These are phyloP conservation scores for Oeneis ivallda DNA, from an alignment of 2,888 invertebrate species.

Conservation along the genomic window DNA sequence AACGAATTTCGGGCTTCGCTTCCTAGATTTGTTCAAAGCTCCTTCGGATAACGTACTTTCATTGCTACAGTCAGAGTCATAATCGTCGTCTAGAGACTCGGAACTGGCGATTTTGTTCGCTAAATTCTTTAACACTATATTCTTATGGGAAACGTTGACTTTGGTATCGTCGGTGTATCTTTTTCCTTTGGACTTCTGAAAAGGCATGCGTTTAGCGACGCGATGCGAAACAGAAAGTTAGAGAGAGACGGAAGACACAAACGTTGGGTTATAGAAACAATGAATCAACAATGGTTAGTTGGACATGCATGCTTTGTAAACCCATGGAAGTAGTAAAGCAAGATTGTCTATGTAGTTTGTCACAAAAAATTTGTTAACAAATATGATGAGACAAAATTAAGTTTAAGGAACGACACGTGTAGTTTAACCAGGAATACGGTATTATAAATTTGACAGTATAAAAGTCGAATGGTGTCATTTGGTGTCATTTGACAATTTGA, in stretches of 20 bases:
- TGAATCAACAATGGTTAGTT: conserved; percentile 27
- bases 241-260: conserved; percentile 12
- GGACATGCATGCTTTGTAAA: conserved; percentile 20
- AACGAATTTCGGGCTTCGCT: conserved; percentile 73
- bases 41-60: conserved; percentile 75
- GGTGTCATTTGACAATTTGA: too few relatives aligned
- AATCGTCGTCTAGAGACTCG: conserved; percentile 66
- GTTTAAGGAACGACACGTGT: too few relatives aligned
- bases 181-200: conserved; percentile 73
- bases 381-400: too few relatives aligned
- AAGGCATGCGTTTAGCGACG: conserved; percentile 53
- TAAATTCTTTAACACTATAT: conserved; percentile 71
- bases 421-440: too few relatives aligned
- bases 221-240: conserved; percentile 39
- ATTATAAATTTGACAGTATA: too few relatives aligned
- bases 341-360: too few relatives aligned
- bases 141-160: conserved; percentile 71
- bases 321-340: too few relatives aligned
- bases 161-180: conserved; percentile 63
- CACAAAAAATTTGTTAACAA: too few relatives aligned
- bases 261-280: conserved; percentile 5
- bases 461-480: too few relatives aligned
- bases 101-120: conserved; percentile 72
- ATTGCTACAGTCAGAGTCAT: conserved; percentile 70
- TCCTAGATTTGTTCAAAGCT: conserved; percentile 60